Evolutionary conservation across 2,888 invertebrate species (phyloP).

Genomic region (Laspeyria flexula): DNA sequence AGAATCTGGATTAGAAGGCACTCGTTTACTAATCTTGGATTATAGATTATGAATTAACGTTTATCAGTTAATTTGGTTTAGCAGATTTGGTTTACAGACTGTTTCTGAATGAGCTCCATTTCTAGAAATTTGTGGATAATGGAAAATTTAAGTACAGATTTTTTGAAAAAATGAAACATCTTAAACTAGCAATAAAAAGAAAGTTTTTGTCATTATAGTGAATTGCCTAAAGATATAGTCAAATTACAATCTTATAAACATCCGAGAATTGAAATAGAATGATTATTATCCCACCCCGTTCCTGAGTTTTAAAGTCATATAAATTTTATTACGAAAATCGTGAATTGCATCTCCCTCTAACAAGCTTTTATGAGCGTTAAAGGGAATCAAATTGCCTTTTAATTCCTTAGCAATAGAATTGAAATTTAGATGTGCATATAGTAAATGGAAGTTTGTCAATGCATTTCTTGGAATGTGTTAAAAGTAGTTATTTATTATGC

Average conservation of each 20-base stretch:
- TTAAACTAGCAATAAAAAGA: no score
- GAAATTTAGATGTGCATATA: slow-evolving; percentile 7
- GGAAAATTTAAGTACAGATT: not conserved
- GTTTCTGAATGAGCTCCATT: slow-evolving; percentile 25
- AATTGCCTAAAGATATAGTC: no score
- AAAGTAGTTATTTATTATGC: slow-evolving; percentile 64
- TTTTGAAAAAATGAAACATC: not conserved
- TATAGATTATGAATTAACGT: slow-evolving; percentile 45
- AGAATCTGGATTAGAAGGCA: slow-evolving; percentile 38
- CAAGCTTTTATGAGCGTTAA: slow-evolving; percentile 21
- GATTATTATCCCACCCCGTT: slow-evolving; percentile 42
- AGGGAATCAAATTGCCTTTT: not conserved
- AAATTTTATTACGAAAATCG: slow-evolving; percentile 50
- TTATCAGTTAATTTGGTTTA: slow-evolving; percentile 46
- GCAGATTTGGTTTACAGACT: slow-evolving; percentile 21
- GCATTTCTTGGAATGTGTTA: slow-evolving; percentile 61
- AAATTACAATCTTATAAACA: no score
- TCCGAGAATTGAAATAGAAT: slow-evolving; percentile 51
- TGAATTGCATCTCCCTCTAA: slow-evolving; percentile 42
- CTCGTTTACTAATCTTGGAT: slow-evolving; percentile 41
- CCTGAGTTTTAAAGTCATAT: slow-evolving; percentile 39
- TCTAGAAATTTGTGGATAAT: slow-evolving; percentile 21
- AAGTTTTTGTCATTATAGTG: no score
- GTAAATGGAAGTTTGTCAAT: slow-evolving; percentile 47
- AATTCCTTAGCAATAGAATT: slow-evolving; percentile 22